Evolutionary conservation across 1,140 invertebrate species (phyloP).

Genomic region (Mercenaria mercenaria): DNA sequence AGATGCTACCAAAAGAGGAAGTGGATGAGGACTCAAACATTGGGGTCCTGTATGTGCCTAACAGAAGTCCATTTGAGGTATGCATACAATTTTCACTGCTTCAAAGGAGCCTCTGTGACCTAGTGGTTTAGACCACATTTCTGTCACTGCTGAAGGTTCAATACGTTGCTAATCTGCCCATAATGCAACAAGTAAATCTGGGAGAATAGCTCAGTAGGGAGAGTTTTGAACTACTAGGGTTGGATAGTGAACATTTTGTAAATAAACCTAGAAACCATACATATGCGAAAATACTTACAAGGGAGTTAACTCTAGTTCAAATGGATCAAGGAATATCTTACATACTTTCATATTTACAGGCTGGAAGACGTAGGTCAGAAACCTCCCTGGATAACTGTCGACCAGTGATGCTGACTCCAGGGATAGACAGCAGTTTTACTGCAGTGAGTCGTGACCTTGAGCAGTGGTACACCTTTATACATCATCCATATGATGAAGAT

Average conservation of each 20-base stretch:
- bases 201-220: too few relatives aligned
- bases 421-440: constrained; percentile 43
- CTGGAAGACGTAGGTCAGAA: constrained; percentile 25
- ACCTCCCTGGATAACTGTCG: constrained; percentile 15
- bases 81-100: constrained; percentile 39
- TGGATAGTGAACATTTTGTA: too few relatives aligned
- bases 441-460: constrained; percentile 21
- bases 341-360: constrained; percentile 23
- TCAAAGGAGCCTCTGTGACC: too few relatives aligned
- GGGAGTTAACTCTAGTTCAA: too few relatives aligned
- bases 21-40: constrained; percentile 76
- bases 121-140: too few relatives aligned
- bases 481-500: constrained; percentile 31
- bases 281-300: too few relatives aligned
- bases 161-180: too few relatives aligned
- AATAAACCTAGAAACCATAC: too few relatives aligned
- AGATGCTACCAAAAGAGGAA: constrained; percentile 71
- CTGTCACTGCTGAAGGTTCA: too few relatives aligned
- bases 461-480: constrained; percentile 58
- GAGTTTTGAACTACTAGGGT: too few relatives aligned
- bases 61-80: constrained; percentile 78
- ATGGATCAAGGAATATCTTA: too few relatives aligned
- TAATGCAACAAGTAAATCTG: too few relatives aligned
- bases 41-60: constrained; percentile 87
- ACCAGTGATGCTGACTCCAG: neutral